Evolutionary conservation across 1,140 invertebrate species (phyloP), one percentile per base, ranked within the genome.

Genomic region (Conopomorpha cramerella): DNA sequence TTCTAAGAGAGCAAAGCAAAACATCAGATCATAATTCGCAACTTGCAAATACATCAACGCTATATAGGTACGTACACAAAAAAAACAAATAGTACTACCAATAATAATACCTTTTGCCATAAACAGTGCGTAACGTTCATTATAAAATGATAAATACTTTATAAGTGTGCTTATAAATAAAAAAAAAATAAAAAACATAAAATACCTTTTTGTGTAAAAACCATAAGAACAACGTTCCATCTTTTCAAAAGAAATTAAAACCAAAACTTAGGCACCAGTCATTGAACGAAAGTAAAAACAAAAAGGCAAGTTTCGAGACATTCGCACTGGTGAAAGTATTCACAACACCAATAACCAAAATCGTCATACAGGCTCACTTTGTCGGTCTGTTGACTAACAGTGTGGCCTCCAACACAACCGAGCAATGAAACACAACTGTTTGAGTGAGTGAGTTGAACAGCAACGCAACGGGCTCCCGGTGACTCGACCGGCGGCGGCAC

Each of bases 181-280:
- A 32, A 32, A 15, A 6, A 32, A 32, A 76, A 72, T 72, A 71
- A 72, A 66, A 56, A 76, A 76, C 63, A 71, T 65, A 72, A 76
- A 76, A 72, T 76, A 76, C 71, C 71, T 74, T 72, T 72, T 74
- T 53, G 70, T 74, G 67, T 74, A 74, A 74, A 74, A 74, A 74
- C 67, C 67, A 72, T 74, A 74, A 74, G 70, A 72, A 74, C 67
- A 66, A 74, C 67, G 67, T 68, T 74, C 70, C 70, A 74, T 74
- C 66, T 67, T 76, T 72, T 72, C 67, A 72, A 72, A 72, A 72
- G 72, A 71, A 72, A 72, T 55, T 57, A 49, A 70, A 66, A 74
- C 72, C 67, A 65, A 59, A 76, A 72, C 60, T 66, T 64, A 71
- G 68, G 64, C 63, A 65, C 64, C 67, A 67, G 49, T 71, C 40